A percentile compares a stretch with the other conserved stretches of the same genome.
Evolutionary conservation across 2,113 vertebrate genomes (phyloP).

Genomic region (Hyaena hyaena): DNA sequence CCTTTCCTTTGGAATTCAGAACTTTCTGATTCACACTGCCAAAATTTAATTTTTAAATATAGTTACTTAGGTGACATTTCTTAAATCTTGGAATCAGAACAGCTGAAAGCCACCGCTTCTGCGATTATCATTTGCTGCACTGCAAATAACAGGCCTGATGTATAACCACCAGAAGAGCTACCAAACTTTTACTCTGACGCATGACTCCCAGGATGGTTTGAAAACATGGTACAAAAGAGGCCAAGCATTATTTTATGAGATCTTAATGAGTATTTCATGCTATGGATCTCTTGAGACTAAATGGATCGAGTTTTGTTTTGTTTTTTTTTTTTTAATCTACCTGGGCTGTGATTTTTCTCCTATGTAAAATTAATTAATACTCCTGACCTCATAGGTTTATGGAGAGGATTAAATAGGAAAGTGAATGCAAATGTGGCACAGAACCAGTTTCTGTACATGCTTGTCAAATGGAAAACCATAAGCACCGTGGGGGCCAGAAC

Average conservation of each 20-base stretch:
- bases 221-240: not conserved
- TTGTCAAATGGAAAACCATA: not conserved
- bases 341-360: not conserved
- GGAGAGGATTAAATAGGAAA: conserved; percentile 17
- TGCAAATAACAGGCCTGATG: not conserved
- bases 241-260: not conserved
- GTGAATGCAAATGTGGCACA: not conserved
- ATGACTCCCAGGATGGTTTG: not conserved
- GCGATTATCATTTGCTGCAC: not conserved
- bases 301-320: not conserved
- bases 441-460: not conserved
- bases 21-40: not conserved
- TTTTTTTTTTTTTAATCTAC: not conserved
- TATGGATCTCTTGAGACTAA: not conserved
- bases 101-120: not conserved
- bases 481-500: not conserved
- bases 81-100: not conserved
- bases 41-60: not conserved
- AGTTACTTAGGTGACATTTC: not conserved
- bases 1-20: not conserved
- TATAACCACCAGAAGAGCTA: not conserved
- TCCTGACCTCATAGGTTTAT: not conserved
- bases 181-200: not conserved
- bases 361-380: not conserved
- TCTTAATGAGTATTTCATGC: conserved; percentile 5